Percentiles rank a stretch among this genome's conserved stretches.
Conservation (phyloP, 1,140 invertebrate genomes). For the Thaumatotibia leucotreta region DNA sequence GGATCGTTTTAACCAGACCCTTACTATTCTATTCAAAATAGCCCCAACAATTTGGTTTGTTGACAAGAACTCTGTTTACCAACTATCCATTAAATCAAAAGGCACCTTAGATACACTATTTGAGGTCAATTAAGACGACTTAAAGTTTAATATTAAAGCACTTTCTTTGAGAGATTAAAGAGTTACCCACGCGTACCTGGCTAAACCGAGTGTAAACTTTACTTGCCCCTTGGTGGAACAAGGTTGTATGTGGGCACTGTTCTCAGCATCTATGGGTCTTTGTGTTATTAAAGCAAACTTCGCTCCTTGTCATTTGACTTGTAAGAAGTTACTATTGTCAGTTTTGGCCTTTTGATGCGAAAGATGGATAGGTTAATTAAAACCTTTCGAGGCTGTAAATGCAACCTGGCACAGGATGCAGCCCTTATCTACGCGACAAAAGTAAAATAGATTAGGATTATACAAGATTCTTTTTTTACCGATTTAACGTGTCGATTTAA, state of each 20-base stretch:
- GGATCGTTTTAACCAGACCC: no score
- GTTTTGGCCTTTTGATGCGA: not conserved
- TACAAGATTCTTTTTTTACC: no score
- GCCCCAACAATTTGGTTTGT: no score
- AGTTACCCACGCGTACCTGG: not conserved
- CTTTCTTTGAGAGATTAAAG: not conserved
- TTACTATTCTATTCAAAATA: no score
- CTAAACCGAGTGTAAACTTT: not conserved
- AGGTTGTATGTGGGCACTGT: not conserved
- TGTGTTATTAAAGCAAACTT: not conserved
- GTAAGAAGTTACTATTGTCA: not conserved
- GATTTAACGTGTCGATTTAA: no score
- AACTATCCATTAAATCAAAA: not conserved
- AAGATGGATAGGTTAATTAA: not conserved
- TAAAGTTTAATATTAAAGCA: not conserved
- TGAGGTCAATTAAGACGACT: not conserved
- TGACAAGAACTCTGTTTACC: not conserved
- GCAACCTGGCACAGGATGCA: no score
- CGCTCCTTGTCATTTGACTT: not conserved
- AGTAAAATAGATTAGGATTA: no score
- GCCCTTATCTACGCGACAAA: no score
- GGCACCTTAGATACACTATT: not conserved
- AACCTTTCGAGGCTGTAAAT: no score
- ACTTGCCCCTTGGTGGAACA: not conserved
- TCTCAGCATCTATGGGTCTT: not conserved